Percentiles rank a stretch among this genome's conserved stretches.
These are phyloP conservation scores for Rhombomys opimus DNA, from an alignment of 2,113 vertebrate genomes.

Conservation along the genomic window DNA sequence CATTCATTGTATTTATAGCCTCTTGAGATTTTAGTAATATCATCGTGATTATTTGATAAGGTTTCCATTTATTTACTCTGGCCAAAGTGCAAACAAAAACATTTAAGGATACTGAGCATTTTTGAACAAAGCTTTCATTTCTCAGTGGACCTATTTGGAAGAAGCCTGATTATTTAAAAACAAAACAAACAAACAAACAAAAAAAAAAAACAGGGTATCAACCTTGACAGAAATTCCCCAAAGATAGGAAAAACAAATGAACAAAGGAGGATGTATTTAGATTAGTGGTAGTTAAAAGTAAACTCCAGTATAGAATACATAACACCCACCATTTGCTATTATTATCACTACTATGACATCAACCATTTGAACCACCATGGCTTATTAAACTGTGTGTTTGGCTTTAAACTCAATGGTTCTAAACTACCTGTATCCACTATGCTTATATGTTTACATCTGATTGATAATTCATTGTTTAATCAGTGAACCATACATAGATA, in stretches of 20 bases:
- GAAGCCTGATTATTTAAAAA: conserved; percentile 37
- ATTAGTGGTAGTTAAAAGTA: conserved; percentile 37
- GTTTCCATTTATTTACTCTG: conserved; percentile 63
- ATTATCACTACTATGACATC: background rate
- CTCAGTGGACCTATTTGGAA: conserved; percentile 52
- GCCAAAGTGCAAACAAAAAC: conserved; percentile 62
- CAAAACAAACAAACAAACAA: background rate
- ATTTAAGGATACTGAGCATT: conserved; percentile 34
- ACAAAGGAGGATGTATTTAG: background rate
- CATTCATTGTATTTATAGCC: conserved; percentile 51
- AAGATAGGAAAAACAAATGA: conserved; percentile 43
- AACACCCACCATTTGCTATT: background rate
- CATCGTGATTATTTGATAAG: conserved; percentile 54
- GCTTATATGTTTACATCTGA: conserved; percentile 21
- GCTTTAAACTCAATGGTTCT: conserved; percentile 38
- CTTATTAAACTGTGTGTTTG: conserved; percentile 1
- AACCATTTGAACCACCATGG: background rate
- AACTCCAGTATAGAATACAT: conserved; percentile 22
- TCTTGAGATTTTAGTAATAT: conserved; percentile 46
- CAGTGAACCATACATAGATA: conserved; percentile 17
- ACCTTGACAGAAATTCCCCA: conserved; percentile 58
- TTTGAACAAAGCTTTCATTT: conserved; percentile 53
- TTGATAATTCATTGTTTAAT: background rate
- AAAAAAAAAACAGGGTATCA: conserved; percentile 49
- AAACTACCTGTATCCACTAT: conserved; percentile 1